Evolutionary conservation across 2,888 invertebrate species (phyloP).

Genomic region (Diaperis boleti): DNA sequence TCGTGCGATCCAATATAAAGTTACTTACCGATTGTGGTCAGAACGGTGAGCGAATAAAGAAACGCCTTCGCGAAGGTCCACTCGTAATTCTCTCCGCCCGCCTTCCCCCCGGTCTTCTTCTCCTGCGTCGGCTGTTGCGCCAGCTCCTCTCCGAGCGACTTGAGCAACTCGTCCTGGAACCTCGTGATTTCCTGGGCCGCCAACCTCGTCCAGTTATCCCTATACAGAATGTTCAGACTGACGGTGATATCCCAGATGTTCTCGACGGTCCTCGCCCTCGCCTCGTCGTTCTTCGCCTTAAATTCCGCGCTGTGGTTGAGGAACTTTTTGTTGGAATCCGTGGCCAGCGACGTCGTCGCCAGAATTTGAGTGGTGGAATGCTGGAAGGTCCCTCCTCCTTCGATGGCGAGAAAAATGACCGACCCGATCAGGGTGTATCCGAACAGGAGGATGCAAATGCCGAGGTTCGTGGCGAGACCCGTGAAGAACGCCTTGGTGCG

Average conservation of each 20-base stretch:
- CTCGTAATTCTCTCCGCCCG: conserved; percentile 71
- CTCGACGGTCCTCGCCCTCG: conserved; percentile 80
- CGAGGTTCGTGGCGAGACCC: conserved; percentile 78
- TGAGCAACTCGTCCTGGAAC: conserved; percentile 82
- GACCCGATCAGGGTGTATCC: conserved; percentile 83
- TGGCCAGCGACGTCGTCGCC: conserved; percentile 67
- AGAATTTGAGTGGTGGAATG: conserved; percentile 67
- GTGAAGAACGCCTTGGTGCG: conserved; percentile 41
- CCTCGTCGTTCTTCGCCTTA: conserved; percentile 69
- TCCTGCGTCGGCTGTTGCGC: conserved; percentile 60
- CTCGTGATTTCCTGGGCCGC: conserved; percentile 83
- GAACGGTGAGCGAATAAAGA: conserved; percentile 93
- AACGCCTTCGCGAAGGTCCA: conserved; percentile 93
- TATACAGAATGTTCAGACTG: conserved; percentile 86
- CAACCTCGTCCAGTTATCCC: conserved; percentile 88
- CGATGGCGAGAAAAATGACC: conserved; percentile 87
- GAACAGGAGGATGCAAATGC: conserved; percentile 84
- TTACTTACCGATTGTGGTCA: conserved; percentile 89
- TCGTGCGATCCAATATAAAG: no score
- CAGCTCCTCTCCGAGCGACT: conserved; percentile 84
- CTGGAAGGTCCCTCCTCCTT: conserved; percentile 75
- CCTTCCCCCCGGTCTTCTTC: conserved; percentile 66
- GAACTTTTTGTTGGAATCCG: conserved; percentile 52
- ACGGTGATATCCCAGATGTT: conserved; percentile 94
- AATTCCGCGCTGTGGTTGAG: conserved; percentile 65